Evolutionary conservation across 2,113 vertebrate genomes (phyloP), one percentile per base, ranked within the genome.

Genomic region (Pterocles orientalis): DNA sequence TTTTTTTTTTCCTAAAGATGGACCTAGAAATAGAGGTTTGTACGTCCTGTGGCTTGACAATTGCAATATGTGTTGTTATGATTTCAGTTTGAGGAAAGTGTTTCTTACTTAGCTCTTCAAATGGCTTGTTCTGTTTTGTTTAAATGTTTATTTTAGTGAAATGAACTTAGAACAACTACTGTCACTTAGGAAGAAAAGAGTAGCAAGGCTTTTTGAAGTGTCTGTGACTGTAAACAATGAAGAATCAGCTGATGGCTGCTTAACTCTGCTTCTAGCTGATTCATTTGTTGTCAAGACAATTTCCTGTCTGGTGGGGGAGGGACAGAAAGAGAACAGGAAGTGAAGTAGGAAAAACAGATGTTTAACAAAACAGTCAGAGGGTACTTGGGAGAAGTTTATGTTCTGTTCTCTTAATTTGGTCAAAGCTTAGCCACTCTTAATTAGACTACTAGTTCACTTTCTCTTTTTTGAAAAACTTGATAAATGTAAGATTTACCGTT

Each of bases 211-310:
- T 93, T 95, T 78, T 88, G 77, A 93, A 98, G 91, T 85, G 47
- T 71, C 91, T 86, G 51, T 95, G 93, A 66, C 89, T 97, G 87
- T 97, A 97, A 98, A 97, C 96, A 96, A 48, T 94, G 91, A 95
- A 88, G 87, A 94, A 98, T 98, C 96, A 97, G 97, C 97, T 98
- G 96, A 97, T 97, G 73, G 92, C 95, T 97, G 83, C 85, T 97
- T 94, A 88, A 93, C 82, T 97, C 95, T 87, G 96, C 97, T 98
- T 98, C 95, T 97, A 97, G 98, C 97, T 98, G 97, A 98, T 98
- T 98, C 97, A 97, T 98, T 98, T 98, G 97, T 98, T 98, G 98
- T 98, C 97, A 97, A 92, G 96, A 93, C 94, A 80, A 72, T 97
- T 98, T 98, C 98, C 97, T 98, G 97, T 97, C 89, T 93, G 68